Base-by-base conservation (phyloP, 2,113 vertebrate genomes). In the Antigone vipio region DNA sequence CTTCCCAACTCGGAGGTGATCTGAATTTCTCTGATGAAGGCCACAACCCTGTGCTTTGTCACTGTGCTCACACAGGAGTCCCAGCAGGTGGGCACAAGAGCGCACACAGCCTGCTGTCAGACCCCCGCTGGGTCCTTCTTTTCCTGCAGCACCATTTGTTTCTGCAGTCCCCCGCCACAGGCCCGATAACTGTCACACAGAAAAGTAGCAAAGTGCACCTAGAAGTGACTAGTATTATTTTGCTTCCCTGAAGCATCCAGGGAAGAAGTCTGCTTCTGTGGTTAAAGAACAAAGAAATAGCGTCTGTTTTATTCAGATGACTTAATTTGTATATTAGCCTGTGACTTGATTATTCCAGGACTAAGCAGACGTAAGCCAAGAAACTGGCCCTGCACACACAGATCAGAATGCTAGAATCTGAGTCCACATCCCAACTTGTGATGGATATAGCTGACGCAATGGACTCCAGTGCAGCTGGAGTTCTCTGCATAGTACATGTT, bases 361-460 rank as follows among this genome's bases (percentile, higher is more conserved):
- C 40, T 69, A 87, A 67, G 50, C 21, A 64, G 40, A 77, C 9
- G n/a, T 2, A 8, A 93, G 50, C 21, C 24, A 88, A 55, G 62
- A 77, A 90, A 63, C 6, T 15, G 15, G 32, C 44, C 52, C 71
- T 81, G 35, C 53, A 59, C 13, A 59, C 27, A 62, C 29, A 53
- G 16, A 67, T 1, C 44, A 58, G 55, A 87, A 89, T 52, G 42
- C 14, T 71, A 81, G 47, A 45, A 79, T 40, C 45, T 40, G 35
- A 90, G 53, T 53, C 26, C 9, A 6, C 38, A 69, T 35, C 15
- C 40, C 60, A 8, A 8, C n/a, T 23, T 72, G 49, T 2, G 1
- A 68, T 0, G 1, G 60, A 68, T 38, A 59, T 0, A 55, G 62
- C 7, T 64, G 75, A 83, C 29, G 63, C 0, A 0, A 66, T 2